Evolutionary conservation across 2,113 vertebrate species (phyloP), one percentile per base, ranked within the genome.

Genomic region (Pseudopipra pipra): DNA sequence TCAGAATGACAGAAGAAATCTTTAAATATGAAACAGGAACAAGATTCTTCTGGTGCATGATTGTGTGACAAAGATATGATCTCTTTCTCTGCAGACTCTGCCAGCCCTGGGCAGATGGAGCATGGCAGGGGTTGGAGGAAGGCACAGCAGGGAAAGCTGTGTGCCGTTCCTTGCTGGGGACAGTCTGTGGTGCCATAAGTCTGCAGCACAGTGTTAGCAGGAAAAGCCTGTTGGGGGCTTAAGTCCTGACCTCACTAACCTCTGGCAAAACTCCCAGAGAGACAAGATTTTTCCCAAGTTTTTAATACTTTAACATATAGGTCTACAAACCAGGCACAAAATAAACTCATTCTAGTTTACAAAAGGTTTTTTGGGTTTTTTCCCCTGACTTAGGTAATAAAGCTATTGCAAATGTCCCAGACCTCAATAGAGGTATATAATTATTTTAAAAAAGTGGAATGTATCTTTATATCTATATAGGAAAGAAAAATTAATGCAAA

Each of bases 91-190:
- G 4, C 47, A 67, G 59, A 17, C 3, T 14, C 21, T 61, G 73
- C 84, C 86, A 91, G 54, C 19, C 51, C 44, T 65, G 47, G 65
- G 44, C 93, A 95, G 93, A 90, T 67, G 95, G 95, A 77, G 65
- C 78, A 3, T 44, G 78, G 85, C 82, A 73, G 85, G 92, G 71
- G 67, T 74, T 62, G 61, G 20, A 72, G 62, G 24, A 72, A 52
- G 77, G 74, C 51, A 49, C 22, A 27, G 51, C 44, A 62, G 41
- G 54, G 21, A 43, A 33, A 84, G 51, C 37, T 6, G 1, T 7
- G 30, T 27, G 49, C 44, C 44, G 25, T 37, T 62, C 66, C 66
- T 79, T 33, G 51, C 81, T 77, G 78, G 27, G 82, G 35, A 87
- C 37, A 76, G 43, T 33, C 74, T 82, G 70, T 35, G 62, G 31